A percentile compares a stretch with the other conserved stretches of the same genome.
Evolutionary conservation across 2,888 invertebrate species (phyloP).

Genomic region (Leucophenga montana): DNA sequence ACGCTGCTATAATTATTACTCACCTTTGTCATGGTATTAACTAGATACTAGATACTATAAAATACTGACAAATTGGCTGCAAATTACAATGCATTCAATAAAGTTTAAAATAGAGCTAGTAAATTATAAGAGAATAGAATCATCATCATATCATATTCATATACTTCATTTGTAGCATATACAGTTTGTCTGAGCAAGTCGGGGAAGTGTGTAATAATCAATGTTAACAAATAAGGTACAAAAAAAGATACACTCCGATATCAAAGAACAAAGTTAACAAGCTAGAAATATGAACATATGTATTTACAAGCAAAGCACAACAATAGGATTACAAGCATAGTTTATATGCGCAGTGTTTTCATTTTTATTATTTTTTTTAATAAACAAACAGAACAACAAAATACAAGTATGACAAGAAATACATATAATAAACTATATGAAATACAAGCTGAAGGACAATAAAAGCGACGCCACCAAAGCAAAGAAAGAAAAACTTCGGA

Average conservation of each 20-base stretch:
- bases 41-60: too few species aligned
- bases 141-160: slow-evolving; percentile 14
- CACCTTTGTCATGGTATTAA: slow-evolving; percentile 49
- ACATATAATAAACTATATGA: slow-evolving; percentile 37
- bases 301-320: neutral
- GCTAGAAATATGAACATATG: slow-evolving; percentile 5
- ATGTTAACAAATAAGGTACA: slow-evolving; percentile 4
- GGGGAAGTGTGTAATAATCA: neutral
- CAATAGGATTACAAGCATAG: slow-evolving; percentile 16
- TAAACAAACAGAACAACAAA: slow-evolving; percentile 41
- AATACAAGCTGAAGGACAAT: slow-evolving; percentile 47
- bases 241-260: neutral
- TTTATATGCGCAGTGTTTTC: too few species aligned
- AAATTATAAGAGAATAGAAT: neutral
- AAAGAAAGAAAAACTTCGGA: slow-evolving; percentile 45
- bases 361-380: slow-evolving; percentile 41
- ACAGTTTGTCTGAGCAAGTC: slow-evolving; percentile 6
- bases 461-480: slow-evolving; percentile 42
- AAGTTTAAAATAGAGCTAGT: slow-evolving; percentile 9
- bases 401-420: slow-evolving; percentile 34
- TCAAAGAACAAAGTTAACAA: slow-evolving; percentile 1
- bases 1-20: slow-evolving; percentile 52
- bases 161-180: slow-evolving; percentile 26
- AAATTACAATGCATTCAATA: slow-evolving; percentile 22
- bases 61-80: slow-evolving; percentile 40